Conservation (phyloP, 2,888 invertebrate genomes). For the Netelia inedita region DNA sequence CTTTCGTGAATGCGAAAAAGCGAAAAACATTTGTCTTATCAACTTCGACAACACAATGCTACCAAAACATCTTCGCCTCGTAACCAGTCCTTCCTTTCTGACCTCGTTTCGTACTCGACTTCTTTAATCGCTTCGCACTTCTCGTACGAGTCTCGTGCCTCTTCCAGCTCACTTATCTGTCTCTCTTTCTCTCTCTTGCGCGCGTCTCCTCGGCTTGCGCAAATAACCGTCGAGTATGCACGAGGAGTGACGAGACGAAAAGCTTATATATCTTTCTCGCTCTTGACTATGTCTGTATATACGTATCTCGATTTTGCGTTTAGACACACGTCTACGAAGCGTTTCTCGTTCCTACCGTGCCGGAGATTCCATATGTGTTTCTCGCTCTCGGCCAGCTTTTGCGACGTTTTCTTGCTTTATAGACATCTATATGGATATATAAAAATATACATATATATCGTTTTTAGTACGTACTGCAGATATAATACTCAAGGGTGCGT, state of each 20-base stretch:
- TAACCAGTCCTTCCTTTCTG: conserved; percentile 6
- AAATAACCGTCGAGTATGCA: conserved; percentile 42
- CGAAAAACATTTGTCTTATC: too few species aligned
- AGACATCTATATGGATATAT: background rate
- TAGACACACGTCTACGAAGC: too few species aligned
- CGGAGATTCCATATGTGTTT: background rate
- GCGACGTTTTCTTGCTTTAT: conserved; percentile 23
- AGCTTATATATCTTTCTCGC: conserved; percentile 8
- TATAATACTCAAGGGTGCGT: background rate
- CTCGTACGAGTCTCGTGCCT: conserved; percentile 18
- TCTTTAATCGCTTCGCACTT: conserved; percentile 45
- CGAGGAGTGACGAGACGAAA: conserved; percentile 9
- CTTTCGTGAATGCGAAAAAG: background rate
- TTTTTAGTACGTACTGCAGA: too few species aligned
- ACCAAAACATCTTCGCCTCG: background rate
- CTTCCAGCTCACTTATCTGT: conserved; percentile 30
- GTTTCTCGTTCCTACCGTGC: background rate
- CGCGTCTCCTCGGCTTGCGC: conserved; percentile 34
- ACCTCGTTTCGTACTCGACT: conserved; percentile 47
- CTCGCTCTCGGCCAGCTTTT: conserved; percentile 10
- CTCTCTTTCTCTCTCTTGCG: background rate
- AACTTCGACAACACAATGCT: too few species aligned
- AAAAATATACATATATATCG: background rate
- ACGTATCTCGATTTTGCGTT: background rate
- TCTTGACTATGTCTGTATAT: background rate